These are phyloP conservation scores for Latheticus oryzae DNA, from an alignment of 2,888 invertebrate species.

Conservation along the genomic window DNA sequence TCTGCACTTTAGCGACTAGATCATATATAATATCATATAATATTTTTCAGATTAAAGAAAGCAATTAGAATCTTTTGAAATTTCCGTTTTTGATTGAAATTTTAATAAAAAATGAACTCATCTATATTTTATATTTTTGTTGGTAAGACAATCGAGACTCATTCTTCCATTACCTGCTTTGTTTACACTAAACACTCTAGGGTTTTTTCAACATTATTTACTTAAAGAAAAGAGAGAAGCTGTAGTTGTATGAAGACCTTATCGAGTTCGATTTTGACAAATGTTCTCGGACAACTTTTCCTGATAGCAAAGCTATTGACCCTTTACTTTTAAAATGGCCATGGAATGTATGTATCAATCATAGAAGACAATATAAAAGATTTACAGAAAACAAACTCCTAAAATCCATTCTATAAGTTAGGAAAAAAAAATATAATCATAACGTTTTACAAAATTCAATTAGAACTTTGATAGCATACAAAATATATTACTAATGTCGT, in stretches of 20 bases:
- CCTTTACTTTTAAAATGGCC: conserved; percentile 14
- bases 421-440: conserved; percentile 9
- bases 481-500: conserved; percentile 13
- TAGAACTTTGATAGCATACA: conserved; percentile 20
- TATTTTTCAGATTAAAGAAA: too few species aligned
- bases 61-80: conserved; percentile 1
- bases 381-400: too few species aligned
- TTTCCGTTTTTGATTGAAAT: too few species aligned
- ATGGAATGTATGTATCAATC: conserved; percentile 5
- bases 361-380: too few species aligned
- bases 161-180: conserved; percentile 27
- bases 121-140: too few species aligned
- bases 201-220: conserved; percentile 29
- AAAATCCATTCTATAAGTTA: too few species aligned
- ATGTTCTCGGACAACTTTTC: conserved; percentile 30
- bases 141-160: conserved; percentile 5
- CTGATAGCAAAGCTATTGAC: conserved; percentile 32
- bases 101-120: too few species aligned
- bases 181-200: conserved; percentile 23
- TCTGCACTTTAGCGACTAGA: conserved; percentile 7
- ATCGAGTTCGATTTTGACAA: conserved; percentile 38
- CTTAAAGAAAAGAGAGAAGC: conserved; percentile 28
- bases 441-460: conserved; percentile 10
- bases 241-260: conserved; percentile 35
- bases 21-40: background rate